These are phyloP conservation scores for Tringa solitaria DNA, from an alignment of 2,113 vertebrate species.

Conservation along the genomic window DNA sequence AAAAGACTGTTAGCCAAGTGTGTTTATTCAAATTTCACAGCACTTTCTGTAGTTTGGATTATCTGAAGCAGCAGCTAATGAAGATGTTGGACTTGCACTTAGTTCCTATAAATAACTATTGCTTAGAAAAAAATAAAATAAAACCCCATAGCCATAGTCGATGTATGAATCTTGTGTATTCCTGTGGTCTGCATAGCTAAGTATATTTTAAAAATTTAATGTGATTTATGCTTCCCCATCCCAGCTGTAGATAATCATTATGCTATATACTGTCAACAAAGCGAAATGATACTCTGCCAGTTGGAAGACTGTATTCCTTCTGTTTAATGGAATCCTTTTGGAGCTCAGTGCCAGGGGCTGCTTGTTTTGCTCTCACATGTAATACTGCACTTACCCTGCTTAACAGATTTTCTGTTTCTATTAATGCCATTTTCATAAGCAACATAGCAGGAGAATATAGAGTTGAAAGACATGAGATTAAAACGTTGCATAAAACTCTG, in stretches of 20 bases:
- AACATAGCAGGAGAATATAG: conserved; percentile 23
- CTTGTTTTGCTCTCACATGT: conserved; percentile 36
- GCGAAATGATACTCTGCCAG: conserved; percentile 10
- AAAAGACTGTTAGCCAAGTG: neutral
- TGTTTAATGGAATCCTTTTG: conserved; percentile 61
- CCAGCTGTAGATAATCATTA: conserved; percentile 56
- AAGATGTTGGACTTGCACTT: neutral
- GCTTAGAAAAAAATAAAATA: neutral
- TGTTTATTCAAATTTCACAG: neutral
- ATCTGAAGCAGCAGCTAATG: conserved; percentile 17
- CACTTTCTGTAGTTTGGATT: neutral
- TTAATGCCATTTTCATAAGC: conserved; percentile 61
- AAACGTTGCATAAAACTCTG: conserved; percentile 54
- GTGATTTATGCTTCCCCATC: conserved; percentile 25
- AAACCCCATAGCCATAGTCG: neutral
- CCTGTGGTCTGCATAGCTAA: conserved; percentile 5
- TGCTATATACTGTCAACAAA: conserved; percentile 50
- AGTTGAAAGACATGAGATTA: conserved; percentile 50
- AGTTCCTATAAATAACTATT: neutral
- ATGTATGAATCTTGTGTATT: neutral
- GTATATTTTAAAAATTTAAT: conserved; percentile 36
- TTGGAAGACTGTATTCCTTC: conserved; percentile 59
- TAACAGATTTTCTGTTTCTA: conserved; percentile 44
- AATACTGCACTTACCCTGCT: conserved; percentile 28
- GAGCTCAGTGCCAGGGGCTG: conserved; percentile 15